A percentile compares a stretch with the other conserved stretches of the same genome.
These are phyloP conservation scores for Elachura formosa DNA, from an alignment of 2,113 vertebrate genomes.

Conservation along the genomic window DNA sequence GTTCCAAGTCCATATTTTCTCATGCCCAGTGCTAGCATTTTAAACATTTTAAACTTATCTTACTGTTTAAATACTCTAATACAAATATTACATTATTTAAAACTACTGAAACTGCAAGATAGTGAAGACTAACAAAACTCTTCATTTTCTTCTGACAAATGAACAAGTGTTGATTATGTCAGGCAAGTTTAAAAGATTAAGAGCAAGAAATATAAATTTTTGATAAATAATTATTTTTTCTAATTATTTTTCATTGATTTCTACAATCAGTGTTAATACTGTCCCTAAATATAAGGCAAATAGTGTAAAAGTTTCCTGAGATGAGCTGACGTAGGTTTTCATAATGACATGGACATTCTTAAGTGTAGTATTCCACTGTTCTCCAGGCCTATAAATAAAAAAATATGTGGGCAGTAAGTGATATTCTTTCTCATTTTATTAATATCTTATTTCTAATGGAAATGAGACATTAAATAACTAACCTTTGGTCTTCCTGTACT, in stretches of 20 bases:
- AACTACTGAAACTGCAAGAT: background rate
- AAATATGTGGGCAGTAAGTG: background rate
- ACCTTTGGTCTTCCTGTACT: background rate
- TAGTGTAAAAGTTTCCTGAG: background rate
- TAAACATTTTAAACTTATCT: background rate
- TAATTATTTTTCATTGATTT: background rate
- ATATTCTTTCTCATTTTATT: background rate
- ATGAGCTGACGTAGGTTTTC: background rate
- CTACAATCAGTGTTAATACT: background rate
- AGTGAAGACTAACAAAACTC: background rate
- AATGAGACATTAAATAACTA: background rate
- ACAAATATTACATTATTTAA: background rate
- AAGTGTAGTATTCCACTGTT: background rate
- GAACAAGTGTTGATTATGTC: background rate
- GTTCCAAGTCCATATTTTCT: background rate
- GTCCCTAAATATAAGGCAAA: background rate
- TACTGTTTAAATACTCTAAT: background rate
- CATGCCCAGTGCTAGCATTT: no score
- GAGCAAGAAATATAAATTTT: no score
- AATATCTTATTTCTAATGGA: background rate
- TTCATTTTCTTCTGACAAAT: background rate
- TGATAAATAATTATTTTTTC: background rate
- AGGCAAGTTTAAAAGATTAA: background rate
- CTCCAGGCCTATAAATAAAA: background rate
- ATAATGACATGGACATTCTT: background rate